A percentile compares a stretch with the other conserved stretches of the same genome.
Evolutionary conservation across 1,140 invertebrate genomes (phyloP).

Genomic region (Sycophaga agraensis): DNA sequence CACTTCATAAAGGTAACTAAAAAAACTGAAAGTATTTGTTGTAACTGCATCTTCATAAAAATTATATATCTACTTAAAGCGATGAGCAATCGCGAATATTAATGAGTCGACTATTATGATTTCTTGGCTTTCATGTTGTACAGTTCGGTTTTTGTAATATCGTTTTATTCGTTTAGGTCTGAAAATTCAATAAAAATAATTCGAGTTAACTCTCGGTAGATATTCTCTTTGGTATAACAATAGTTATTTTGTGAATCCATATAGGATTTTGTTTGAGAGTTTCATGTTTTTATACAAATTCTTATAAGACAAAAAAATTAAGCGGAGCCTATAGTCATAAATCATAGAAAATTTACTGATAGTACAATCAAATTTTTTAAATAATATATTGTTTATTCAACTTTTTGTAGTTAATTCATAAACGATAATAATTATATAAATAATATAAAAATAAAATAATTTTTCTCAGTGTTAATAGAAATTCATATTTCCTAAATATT

Average conservation of each 20-base stretch:
- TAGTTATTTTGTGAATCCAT: background rate
- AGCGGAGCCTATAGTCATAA: background rate
- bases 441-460: too few species aligned
- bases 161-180: background rate
- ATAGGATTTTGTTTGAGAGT: background rate
- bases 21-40: background rate
- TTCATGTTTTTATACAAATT: background rate
- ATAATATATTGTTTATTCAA: too few species aligned
- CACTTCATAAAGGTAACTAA: slow-evolving; percentile 1
- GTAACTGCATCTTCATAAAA: background rate
- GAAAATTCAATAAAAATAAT: slow-evolving; percentile 4
- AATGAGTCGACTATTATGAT: background rate
- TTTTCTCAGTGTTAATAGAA: too few species aligned
- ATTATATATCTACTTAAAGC: background rate
- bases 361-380: background rate
- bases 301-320: background rate
- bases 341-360: too few species aligned
- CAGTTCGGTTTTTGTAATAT: background rate
- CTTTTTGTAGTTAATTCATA: too few species aligned
- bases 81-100: background rate
- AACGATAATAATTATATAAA: too few species aligned
- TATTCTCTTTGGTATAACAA: slow-evolving; percentile 22
- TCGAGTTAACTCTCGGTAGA: background rate
- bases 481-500: too few species aligned
- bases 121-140: background rate